Conservation (phyloP, 2,888 invertebrate genomes). For the Monochamus alternatus region DNA sequence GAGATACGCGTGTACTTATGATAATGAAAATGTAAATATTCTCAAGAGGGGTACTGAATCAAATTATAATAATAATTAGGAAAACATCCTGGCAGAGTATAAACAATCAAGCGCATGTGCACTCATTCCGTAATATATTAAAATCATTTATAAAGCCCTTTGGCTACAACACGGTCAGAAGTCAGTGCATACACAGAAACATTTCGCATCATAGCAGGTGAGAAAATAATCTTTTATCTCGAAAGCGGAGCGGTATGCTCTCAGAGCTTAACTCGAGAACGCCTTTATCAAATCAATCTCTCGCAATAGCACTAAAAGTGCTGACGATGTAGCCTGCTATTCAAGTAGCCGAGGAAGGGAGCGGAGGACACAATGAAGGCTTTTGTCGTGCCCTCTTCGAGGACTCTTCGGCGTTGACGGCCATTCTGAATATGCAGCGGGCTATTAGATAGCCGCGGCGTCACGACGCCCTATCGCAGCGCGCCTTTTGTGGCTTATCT, state of each 20-base stretch:
- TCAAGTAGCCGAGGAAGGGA: conserved; percentile 63
- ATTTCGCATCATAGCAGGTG: conserved; percentile 45
- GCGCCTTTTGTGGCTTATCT: conserved; percentile 35
- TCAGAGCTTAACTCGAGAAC: conserved; percentile 59
- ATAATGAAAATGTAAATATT: no score
- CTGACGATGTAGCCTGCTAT: conserved; percentile 67
- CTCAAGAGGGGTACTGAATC: no score
- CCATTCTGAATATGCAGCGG: conserved; percentile 59
- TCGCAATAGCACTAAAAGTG: conserved; percentile 67
- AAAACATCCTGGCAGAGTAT: neutral
- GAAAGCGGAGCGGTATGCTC: conserved; percentile 56
- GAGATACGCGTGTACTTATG: no score
- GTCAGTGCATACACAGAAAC: neutral
- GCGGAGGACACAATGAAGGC: conserved; percentile 62
- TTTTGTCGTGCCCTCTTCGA: conserved; percentile 66
- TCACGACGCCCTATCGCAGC: conserved; percentile 28
- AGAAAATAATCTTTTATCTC: conserved; percentile 61
- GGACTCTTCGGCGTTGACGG: conserved; percentile 57
- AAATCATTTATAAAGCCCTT: conserved; percentile 20
- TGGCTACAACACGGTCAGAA: neutral
- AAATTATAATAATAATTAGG: no score
- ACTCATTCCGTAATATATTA: neutral
- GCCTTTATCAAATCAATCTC: conserved; percentile 70
- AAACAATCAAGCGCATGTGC: neutral
- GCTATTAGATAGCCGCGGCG: conserved; percentile 38